phyloP scores from a whole-genome alignment of 2,888 invertebrate species.

The Pristionchus entomophagus region DNA sequence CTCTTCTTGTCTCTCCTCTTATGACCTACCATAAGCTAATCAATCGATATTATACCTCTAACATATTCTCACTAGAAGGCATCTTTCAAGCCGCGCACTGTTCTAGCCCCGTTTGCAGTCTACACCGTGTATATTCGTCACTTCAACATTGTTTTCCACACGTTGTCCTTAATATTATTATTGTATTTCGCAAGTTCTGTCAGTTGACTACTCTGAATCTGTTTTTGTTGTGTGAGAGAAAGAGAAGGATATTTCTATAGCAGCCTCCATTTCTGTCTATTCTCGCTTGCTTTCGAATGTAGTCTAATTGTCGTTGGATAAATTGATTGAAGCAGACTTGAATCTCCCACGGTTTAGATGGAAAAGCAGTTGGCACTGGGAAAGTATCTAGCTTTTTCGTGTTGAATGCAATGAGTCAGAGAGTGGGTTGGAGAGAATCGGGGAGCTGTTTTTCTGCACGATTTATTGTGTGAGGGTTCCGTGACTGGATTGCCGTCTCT shows the following conservation, averaged over 20 bases:
- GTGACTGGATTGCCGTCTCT: not conserved
- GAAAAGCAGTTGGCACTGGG: conserved; percentile 1
- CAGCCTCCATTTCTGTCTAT: not conserved
- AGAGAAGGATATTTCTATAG: not conserved
- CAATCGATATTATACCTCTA: not conserved
- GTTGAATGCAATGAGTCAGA: not conserved
- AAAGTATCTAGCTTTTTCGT: not conserved
- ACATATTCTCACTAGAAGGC: not conserved
- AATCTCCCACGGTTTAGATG: not conserved
- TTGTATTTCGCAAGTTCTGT: not conserved
- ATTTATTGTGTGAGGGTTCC: not conserved
- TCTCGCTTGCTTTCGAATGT: not conserved
- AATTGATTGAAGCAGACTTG: not conserved
- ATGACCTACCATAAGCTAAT: not conserved
- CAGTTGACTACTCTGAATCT: not conserved
- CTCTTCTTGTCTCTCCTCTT: not conserved
- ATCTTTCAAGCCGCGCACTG: not conserved
- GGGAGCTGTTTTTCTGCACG: not conserved
- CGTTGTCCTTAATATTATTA: not conserved
- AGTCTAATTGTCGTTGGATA: not conserved
- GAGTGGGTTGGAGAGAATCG: not conserved
- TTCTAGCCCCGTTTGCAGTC: conserved; percentile 1
- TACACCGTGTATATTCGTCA: not conserved
- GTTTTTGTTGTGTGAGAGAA: not conserved
- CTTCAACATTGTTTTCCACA: not conserved